Evolutionary conservation across 2,888 invertebrate genomes (phyloP), one percentile per base, ranked within the genome.

Genomic region (Gymnoscelis rufifasciata): DNA sequence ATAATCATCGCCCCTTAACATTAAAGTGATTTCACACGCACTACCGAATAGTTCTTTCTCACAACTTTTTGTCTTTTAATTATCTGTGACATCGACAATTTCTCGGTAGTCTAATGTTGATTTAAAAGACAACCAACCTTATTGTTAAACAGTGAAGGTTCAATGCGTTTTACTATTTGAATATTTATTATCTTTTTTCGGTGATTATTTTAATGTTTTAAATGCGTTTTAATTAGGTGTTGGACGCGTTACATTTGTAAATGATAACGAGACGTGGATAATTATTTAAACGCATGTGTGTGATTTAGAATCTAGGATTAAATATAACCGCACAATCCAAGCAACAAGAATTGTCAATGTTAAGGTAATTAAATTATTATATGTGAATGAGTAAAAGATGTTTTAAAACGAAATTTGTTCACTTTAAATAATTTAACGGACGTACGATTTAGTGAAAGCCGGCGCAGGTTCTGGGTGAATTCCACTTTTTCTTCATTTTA

Each of bases 31-130:
- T 35, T 35, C 10, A 23, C 35, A 35, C 35, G 19, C 35, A 19
- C 35, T 33, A 31, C 43, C 15, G 12, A 38, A 46, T 40, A 46
- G 24, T 5, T 38, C 15, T 41, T 42, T 52, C 45, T 30, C 38
- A 15, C 38, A 67, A 65, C 71, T 74, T 81, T 80, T 78, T 78
- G 76, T 79, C 73, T 77, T 79, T 82, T 81, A 81, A 81, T 82
- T 81, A 76, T 75, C 76, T 75, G 74, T 75, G 75, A 74, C 75
- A 72, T 56, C 24, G 14, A 40, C 38, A 24, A 33, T 52, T 42
- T 45, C 45, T 38, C 33, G 44, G 44, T 45, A 38, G 35, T 37
- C 40, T 23, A 29, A 26, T 40, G 27, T 39, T 24, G 13, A 37
- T 29, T 19, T n/a, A 10, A 35, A 7, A 10, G n/a, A 14, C 8